Evolutionary conservation across 2,797 vertebrate species (phyloP).

Genomic region (Emys orbicularis): DNA sequence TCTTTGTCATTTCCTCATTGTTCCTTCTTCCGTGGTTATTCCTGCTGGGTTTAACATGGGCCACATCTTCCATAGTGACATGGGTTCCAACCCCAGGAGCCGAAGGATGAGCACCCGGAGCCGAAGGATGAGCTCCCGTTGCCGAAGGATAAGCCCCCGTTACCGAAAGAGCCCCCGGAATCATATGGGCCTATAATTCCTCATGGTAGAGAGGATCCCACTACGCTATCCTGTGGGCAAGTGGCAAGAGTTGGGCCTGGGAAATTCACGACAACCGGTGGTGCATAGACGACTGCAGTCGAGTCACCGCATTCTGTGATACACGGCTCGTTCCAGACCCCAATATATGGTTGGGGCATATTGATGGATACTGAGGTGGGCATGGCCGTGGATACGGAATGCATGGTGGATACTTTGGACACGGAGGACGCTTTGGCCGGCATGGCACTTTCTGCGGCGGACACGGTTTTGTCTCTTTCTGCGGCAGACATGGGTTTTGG

Average conservation of each 20-base stretch:
- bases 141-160: background rate
- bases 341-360: background rate
- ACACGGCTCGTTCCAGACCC: background rate
- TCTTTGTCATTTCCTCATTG: background rate
- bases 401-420: no score
- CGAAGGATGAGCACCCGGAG: background rate
- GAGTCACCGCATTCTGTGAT: conserved; percentile 24
- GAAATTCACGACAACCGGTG: background rate
- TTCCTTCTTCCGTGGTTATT: background rate
- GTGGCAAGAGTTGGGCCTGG: background rate
- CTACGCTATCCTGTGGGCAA: background rate
- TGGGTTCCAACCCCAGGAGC: background rate
- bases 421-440: no score
- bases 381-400: accelerated
- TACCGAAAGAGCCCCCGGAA: background rate
- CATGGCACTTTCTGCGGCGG: no score
- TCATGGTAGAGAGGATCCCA: background rate
- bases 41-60: conserved; percentile 1
- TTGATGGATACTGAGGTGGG: background rate
- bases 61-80: background rate
- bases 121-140: background rate
- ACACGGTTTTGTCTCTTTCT: no score
- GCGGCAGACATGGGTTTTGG: no score
- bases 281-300: accelerated
- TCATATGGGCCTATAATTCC: background rate